phyloP scores from a whole-genome alignment of 2,113 vertebrate genomes.

The Labrus mixtus region DNA sequence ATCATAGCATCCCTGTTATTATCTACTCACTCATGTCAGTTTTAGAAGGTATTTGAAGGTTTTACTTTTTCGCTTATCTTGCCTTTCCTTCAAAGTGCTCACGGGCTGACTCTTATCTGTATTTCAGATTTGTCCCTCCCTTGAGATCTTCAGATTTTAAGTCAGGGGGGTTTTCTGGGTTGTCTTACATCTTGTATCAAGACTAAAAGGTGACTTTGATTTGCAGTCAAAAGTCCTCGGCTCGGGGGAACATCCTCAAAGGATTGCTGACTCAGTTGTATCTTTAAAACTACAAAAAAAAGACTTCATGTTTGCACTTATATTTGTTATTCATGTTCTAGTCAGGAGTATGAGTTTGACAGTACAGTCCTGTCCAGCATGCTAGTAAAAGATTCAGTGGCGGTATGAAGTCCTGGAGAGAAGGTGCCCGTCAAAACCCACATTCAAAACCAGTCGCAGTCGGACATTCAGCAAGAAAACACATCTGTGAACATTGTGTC shows the following conservation, averaged over 20 bases:
- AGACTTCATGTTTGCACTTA: neutral
- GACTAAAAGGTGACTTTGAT: neutral
- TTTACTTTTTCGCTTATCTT: neutral
- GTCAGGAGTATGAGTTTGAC: no score
- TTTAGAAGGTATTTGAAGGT: neutral
- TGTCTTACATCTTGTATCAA: conserved; percentile 12
- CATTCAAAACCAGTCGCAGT: no score
- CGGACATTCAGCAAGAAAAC: no score
- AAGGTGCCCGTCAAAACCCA: no score
- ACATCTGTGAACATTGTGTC: no score
- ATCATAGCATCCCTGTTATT: neutral
- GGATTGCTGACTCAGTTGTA: neutral
- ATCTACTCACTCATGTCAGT: neutral
- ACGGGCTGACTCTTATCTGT: neutral
- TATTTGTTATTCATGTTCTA: neutral
- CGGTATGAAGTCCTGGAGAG: no score
- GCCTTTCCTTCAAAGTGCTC: neutral
- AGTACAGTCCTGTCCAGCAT: no score
- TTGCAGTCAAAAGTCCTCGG: neutral
- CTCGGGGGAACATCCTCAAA: neutral
- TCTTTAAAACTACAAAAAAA: neutral
- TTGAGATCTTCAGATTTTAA: conserved; percentile 2
- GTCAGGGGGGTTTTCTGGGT: neutral
- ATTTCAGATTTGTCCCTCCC: neutral
- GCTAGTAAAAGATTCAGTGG: no score